Evolutionary conservation across 2,888 invertebrate species (phyloP), one percentile per base, ranked within the genome.

Genomic region (Tricholauxania praeusta): DNA sequence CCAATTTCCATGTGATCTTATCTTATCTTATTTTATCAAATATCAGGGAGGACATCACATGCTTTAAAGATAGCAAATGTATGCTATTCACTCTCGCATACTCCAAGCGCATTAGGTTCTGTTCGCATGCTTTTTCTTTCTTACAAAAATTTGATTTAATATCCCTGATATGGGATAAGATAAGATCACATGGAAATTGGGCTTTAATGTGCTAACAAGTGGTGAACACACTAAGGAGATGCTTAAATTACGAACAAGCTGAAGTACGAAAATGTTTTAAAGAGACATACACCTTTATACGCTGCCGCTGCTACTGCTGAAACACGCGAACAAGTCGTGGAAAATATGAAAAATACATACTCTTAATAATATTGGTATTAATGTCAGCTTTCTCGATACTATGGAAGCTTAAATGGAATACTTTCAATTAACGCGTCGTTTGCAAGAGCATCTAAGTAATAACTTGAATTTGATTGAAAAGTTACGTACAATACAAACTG

Each of bases 161-260:
- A n/a, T n/a, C n/a, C n/a, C n/a, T n/a, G n/a, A n/a, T n/a, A n/a
- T n/a, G n/a, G n/a, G n/a, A n/a, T n/a, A n/a, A n/a, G n/a, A n/a
- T n/a, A n/a, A n/a, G n/a, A n/a, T n/a, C n/a, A n/a, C n/a, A n/a
- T n/a, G n/a, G n/a, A n/a, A n/a, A n/a, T n/a, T n/a, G n/a, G n/a
- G n/a, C n/a, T n/a, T 96, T 76, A 95, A 96, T 83, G 89, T 93
- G 14, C 88, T 96, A 62, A 96, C 96, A 0, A 92, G 92, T 76
- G 95, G 95, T 0, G 94, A 96, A 83, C 96, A 96, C 83, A 90
- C 92, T 71, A 92, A 92, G 85, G 92, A 94, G 0, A 91, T 93
- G 80, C 73, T 88, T 92, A 66, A 89, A 89, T 59, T 91, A 91
- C 79, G 92, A 92, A 79, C 91, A 92, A 77, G 90, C 90, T 32